Percentiles rank a stretch among this genome's conserved stretches.
Evolutionary conservation across 1,140 invertebrate genomes (phyloP).

Genomic region (roundworm (Caenorhabditis elegans)): DNA sequence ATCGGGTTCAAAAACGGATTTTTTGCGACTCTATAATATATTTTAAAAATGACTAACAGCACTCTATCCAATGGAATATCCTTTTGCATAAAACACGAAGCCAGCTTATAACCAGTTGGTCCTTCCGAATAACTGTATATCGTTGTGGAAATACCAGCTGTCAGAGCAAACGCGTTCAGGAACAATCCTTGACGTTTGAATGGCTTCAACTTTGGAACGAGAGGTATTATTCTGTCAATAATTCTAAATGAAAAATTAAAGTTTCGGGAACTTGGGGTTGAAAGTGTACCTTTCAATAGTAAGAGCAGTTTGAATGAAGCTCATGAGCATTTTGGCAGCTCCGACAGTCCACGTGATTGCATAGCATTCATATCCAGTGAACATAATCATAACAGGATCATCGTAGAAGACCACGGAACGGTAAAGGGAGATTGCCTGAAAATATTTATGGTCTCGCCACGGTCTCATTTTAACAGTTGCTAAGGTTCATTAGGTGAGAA

Average conservation of each 20-base stretch:
- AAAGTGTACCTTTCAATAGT: background rate
- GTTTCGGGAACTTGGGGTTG: background rate
- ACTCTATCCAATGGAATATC: constrained; percentile 1
- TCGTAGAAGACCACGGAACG: background rate
- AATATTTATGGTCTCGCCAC: background rate
- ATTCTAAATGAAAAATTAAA: background rate
- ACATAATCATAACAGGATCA: background rate
- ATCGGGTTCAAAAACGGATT: too few relatives aligned
- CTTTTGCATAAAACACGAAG: background rate
- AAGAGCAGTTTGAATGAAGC: background rate
- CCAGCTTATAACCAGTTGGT: background rate
- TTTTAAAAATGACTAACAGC: background rate
- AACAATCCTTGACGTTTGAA: background rate
- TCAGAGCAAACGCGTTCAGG: background rate
- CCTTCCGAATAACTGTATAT: background rate
- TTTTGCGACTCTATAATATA: too few relatives aligned
- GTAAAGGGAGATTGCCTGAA: background rate
- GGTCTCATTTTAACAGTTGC: too few relatives aligned
- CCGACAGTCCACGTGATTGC: background rate
- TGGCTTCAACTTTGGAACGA: background rate
- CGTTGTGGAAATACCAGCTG: background rate
- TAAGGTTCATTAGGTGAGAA: too few relatives aligned
- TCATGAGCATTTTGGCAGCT: background rate
- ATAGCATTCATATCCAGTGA: background rate
- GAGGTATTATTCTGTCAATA: background rate